These are phyloP conservation scores for Panulirus ornatus DNA, from an alignment of 1,140 invertebrate genomes.

Conservation along the genomic window DNA sequence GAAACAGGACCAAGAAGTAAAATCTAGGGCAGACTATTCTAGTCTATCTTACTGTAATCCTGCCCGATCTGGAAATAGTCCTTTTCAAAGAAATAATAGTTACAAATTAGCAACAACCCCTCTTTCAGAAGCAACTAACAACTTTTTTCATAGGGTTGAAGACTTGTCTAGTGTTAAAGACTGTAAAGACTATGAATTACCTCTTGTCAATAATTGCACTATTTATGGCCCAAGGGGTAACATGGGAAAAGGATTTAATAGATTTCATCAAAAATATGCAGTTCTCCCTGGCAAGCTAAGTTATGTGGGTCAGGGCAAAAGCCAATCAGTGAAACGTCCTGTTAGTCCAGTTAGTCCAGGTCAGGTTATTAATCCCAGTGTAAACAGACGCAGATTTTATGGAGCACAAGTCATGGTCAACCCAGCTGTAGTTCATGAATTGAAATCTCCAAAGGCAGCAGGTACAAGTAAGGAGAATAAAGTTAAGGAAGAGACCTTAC, in stretches of 20 bases:
- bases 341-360: conserved; percentile 60
- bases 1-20: not conserved
- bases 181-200: conserved; percentile 32
- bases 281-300: not conserved
- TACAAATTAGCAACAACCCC: conserved; percentile 70
- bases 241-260: conserved; percentile 29
- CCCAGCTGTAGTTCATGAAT: conserved; percentile 58
- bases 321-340: conserved; percentile 49
- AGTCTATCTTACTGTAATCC: not conserved
- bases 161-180: conserved; percentile 21
- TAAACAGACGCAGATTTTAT: conserved; percentile 63
- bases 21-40: not conserved
- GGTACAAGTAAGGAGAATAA: conserved; percentile 63
- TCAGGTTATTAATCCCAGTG: conserved; percentile 59
- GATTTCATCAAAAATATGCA: not conserved
- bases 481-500: conserved; percentile 10
- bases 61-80: conserved; percentile 30
- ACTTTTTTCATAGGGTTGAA: conserved; percentile 51
- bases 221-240: conserved; percentile 62
- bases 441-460: conserved; percentile 56
- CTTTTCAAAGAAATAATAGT: conserved; percentile 73
- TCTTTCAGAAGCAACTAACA: conserved; percentile 70
- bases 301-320: conserved; percentile 58
- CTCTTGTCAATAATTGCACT: conserved; percentile 55
- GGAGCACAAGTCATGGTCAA: conserved; percentile 71